Conservation (phyloP, 1,140 invertebrate species). For the Temnothorax longispinosus region DNA sequence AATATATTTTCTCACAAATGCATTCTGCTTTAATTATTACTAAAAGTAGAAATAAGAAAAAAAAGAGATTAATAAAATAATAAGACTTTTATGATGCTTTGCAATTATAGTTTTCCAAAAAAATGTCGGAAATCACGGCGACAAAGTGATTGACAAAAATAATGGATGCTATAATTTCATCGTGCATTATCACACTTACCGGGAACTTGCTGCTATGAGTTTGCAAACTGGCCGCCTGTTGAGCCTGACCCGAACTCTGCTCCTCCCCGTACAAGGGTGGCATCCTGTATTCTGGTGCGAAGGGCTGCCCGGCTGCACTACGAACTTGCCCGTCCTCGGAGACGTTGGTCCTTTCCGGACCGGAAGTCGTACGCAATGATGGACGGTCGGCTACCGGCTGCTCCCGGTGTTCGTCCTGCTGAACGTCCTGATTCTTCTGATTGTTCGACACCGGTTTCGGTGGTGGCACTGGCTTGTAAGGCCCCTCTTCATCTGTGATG, state of each 20-base stretch:
- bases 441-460: conserved; percentile 87
- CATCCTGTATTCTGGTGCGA: conserved; percentile 83
- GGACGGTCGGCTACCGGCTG: conserved; percentile 76
- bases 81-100: neutral
- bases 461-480: conserved; percentile 88
- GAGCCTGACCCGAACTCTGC: conserved; percentile 84
- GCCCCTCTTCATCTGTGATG: conserved; percentile 85
- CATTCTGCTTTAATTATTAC: neutral
- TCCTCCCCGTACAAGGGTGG: conserved; percentile 84
- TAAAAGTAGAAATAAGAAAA: neutral
- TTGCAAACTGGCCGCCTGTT: conserved; percentile 87
- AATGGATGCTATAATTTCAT: neutral
- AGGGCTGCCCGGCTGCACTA: conserved; percentile 81
- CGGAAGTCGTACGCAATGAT: conserved; percentile 73
- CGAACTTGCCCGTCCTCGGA: conserved; percentile 49
- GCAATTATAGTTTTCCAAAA: neutral
- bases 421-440: conserved; percentile 79
- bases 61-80: neutral
- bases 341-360: conserved; percentile 80
- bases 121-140: neutral
- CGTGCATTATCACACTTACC: conserved; percentile 84
- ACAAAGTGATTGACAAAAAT: neutral
- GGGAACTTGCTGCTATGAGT: conserved; percentile 93
- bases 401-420: conserved; percentile 73
- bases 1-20: neutral